A percentile compares a stretch with the other conserved stretches of the same genome.
Evolutionary conservation across 1,140 invertebrate genomes (phyloP).

Genomic region (Laupala kohalensis): DNA sequence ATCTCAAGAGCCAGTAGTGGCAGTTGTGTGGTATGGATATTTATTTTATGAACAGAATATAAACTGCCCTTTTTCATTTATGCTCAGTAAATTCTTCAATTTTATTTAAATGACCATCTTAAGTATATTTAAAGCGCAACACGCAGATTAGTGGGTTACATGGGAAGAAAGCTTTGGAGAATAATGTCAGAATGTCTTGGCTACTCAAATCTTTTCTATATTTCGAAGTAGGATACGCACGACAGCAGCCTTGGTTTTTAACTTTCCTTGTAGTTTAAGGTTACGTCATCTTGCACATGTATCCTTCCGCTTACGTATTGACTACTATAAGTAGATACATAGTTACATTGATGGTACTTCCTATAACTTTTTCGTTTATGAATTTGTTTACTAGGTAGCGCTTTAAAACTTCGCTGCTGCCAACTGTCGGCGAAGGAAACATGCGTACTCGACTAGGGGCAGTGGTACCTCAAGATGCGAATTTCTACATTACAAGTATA

Average conservation of each 20-base stretch:
- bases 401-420: neutral
- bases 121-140: no score
- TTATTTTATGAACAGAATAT: neutral
- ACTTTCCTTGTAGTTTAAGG: neutral
- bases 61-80: neutral
- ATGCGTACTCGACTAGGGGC: no score
- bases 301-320: slow-evolving; percentile 8
- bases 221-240: neutral
- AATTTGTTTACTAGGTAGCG: neutral
- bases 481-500: no score
- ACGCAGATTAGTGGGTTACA: no score
- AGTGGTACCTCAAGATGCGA: no score
- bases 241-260: neutral
- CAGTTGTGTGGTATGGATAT: neutral
- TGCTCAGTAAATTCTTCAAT: neutral
- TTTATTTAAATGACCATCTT: neutral
- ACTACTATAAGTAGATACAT: neutral
- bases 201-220: no score
- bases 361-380: neutral
- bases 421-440: neutral
- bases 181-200: no score
- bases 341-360: neutral
- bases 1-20: no score
- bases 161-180: no score
- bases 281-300: slow-evolving; percentile 12